Conservation (phyloP, 2,888 invertebrate genomes). For the Zygothrica quintamaculata region DNA sequence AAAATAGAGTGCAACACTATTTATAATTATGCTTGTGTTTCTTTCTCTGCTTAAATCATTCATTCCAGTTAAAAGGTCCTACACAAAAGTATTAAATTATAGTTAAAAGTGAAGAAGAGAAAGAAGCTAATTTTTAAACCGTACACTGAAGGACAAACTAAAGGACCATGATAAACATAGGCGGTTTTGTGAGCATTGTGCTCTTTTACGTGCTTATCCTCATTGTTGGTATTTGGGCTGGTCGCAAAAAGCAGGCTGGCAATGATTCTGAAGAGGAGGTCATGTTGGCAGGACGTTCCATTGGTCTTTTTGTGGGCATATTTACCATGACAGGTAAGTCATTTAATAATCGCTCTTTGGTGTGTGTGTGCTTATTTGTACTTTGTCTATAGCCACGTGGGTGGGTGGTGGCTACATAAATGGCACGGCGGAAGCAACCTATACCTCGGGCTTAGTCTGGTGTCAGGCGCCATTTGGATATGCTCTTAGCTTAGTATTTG, state of each 20-base stretch:
- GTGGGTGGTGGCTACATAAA: conserved; percentile 99
- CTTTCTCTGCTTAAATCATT: background rate
- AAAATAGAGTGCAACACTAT: conserved; percentile 31
- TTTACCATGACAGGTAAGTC: conserved; percentile 98
- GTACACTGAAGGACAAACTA: conserved; percentile 23
- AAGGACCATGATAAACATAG: conserved; percentile 92
- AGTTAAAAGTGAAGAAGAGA: conserved; percentile 23
- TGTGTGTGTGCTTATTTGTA: background rate
- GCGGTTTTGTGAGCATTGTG: conserved; percentile 96
- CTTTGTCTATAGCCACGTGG: conserved; percentile 94
- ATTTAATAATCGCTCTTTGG: background rate
- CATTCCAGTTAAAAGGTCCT: conserved; percentile 51
- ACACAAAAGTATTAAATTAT: conserved; percentile 45
- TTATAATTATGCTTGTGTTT: conserved; percentile 38
- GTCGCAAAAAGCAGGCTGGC: conserved; percentile 94
- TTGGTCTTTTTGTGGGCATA: conserved; percentile 98
- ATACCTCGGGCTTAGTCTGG: conserved; percentile 96
- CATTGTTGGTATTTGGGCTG: conserved; percentile 98
- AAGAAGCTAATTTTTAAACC: conserved; percentile 7
- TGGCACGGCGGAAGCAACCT: conserved; percentile 98
- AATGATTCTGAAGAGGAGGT: conserved; percentile 98
- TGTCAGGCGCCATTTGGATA: conserved; percentile 99
- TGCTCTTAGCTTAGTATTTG: conserved; percentile 96
- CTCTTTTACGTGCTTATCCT: conserved; percentile 98
- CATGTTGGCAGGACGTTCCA: conserved; percentile 98